Percentiles rank a stretch among this genome's conserved stretches.
phyloP scores from a whole-genome alignment of 2,888 invertebrate species.

The Fabriciana adippe region DNA sequence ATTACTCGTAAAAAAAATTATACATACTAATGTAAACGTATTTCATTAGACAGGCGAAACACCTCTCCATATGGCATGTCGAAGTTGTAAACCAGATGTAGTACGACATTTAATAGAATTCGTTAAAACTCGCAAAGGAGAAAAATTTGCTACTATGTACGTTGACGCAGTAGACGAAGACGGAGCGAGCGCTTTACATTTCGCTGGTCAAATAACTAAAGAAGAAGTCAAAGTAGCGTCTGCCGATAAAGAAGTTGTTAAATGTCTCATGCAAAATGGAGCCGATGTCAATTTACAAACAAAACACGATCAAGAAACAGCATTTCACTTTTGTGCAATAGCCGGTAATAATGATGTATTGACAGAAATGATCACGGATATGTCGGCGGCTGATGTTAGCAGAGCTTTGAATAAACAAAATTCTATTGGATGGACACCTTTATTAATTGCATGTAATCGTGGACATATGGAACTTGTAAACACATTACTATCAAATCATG shows the following conservation, averaged over 20 bases:
- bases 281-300: slow-evolving; percentile 94
- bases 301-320: slow-evolving; percentile 94
- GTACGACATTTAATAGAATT: slow-evolving; percentile 93
- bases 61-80: slow-evolving; percentile 96
- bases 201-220: slow-evolving; percentile 94
- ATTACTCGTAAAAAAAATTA: neutral
- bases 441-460: slow-evolving; percentile 96
- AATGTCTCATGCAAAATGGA: slow-evolving; percentile 93
- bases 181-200: slow-evolving; percentile 97
- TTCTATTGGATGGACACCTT: slow-evolving; percentile 97
- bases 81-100: slow-evolving; percentile 92
- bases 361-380: slow-evolving; percentile 95
- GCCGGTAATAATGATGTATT: slow-evolving; percentile 98
- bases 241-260: slow-evolving; percentile 93
- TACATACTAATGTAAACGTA: neutral
- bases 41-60: slow-evolving; percentile 92
- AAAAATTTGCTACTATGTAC: slow-evolving; percentile 90
- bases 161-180: slow-evolving; percentile 95
- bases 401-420: slow-evolving; percentile 97
- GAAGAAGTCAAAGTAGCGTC: slow-evolving; percentile 88
- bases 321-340: slow-evolving; percentile 96
- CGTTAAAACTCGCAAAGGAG: slow-evolving; percentile 88
- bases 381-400: slow-evolving; percentile 94
- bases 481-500: slow-evolving; percentile 95
- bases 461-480: slow-evolving; percentile 97